These are phyloP conservation scores for Oreortyx pictus DNA, from an alignment of 2,797 vertebrate species.

Conservation along the genomic window DNA sequence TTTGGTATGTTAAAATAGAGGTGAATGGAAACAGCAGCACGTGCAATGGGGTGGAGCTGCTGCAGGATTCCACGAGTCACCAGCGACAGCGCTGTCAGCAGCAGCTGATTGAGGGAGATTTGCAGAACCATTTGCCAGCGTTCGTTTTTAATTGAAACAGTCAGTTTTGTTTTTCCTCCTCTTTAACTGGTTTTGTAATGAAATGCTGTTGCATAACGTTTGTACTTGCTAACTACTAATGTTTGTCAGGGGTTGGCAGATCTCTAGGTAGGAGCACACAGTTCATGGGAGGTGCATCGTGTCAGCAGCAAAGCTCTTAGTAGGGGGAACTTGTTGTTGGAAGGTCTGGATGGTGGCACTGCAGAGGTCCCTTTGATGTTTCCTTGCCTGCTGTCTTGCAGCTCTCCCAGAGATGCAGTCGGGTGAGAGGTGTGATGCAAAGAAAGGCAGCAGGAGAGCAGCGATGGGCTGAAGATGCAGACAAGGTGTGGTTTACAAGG, in stretches of 20 bases:
- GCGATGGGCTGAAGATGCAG: background rate
- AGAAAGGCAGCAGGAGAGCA: background rate
- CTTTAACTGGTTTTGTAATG: rapidly evolving
- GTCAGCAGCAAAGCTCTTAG: background rate
- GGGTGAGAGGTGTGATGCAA: rapidly evolving
- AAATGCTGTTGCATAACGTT: background rate
- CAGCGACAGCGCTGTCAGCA: background rate
- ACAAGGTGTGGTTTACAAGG: background rate
- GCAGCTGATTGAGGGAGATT: background rate
- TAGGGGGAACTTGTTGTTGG: background rate
- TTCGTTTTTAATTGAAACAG: background rate
- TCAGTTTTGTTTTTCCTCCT: background rate
- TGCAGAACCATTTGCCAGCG: background rate
- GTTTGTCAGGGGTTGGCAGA: background rate
- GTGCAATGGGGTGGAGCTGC: rapidly evolving
- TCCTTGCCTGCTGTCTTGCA: background rate
- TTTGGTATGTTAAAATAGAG: background rate
- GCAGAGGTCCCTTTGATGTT: too few species aligned
- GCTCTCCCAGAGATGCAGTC: background rate
- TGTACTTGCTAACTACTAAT: background rate
- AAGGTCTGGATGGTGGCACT: background rate
- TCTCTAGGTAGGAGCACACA: background rate
- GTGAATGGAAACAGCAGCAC: background rate
- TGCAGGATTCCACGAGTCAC: background rate
- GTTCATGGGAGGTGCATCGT: rapidly evolving